phyloP scores from a whole-genome alignment of 2,113 vertebrate species.

The Burhinus oedicnemus region DNA sequence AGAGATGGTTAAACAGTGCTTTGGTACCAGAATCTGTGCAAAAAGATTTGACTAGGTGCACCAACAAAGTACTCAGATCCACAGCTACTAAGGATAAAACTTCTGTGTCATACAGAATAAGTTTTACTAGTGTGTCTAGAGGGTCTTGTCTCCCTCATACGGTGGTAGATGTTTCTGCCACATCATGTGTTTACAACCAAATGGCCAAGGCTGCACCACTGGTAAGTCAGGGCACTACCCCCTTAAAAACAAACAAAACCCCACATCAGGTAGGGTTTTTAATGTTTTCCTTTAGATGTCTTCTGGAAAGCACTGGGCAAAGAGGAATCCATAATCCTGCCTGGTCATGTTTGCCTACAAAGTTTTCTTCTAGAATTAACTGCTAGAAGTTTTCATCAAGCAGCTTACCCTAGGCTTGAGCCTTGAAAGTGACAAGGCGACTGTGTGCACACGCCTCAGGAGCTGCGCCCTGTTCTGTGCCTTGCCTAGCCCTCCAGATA shows the following conservation, averaged over 20 bases:
- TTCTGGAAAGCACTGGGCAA: neutral
- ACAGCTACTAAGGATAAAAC: neutral
- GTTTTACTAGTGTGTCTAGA: neutral
- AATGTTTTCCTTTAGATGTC: neutral
- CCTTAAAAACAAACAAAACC: neutral
- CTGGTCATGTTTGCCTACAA: neutral
- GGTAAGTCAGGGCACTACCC: neutral
- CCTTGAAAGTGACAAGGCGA: neutral
- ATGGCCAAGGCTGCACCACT: neutral
- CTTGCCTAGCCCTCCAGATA: neutral
- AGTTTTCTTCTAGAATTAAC: neutral
- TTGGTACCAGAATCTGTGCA: neutral
- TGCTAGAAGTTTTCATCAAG: neutral
- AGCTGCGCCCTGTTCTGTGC: neutral
- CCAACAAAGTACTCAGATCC: neutral
- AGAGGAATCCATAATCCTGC: neutral
- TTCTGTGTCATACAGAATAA: neutral
- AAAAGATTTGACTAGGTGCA: neutral
- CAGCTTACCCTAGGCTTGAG: neutral
- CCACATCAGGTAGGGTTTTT: neutral
- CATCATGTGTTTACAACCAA: neutral
- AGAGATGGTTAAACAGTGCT: neutral
- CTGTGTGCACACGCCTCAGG: neutral
- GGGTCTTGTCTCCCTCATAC: neutral
- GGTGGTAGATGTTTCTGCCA: neutral